These are phyloP conservation scores for Palaemon carinicauda DNA, from an alignment of 1,140 invertebrate species.

Conservation along the genomic window DNA sequence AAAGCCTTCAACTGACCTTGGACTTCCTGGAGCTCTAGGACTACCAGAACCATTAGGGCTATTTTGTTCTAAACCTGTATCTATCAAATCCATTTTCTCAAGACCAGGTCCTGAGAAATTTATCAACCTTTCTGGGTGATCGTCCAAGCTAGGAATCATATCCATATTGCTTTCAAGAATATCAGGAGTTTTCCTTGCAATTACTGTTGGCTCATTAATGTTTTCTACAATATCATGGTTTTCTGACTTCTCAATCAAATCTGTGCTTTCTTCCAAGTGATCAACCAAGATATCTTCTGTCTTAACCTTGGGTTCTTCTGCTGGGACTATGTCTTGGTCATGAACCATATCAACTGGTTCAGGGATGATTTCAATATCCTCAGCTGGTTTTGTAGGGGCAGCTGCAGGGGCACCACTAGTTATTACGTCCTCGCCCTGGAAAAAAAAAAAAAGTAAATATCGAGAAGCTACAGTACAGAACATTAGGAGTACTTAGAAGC, in stretches of 20 bases:
- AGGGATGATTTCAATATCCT: background rate
- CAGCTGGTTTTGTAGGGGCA: background rate
- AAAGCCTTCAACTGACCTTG: slow-evolving; percentile 59
- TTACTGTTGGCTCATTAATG: too few relatives aligned
- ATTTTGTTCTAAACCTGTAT: background rate
- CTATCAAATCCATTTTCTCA: slow-evolving; percentile 2
- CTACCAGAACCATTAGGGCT: slow-evolving; percentile 25
- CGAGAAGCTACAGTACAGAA: too few relatives aligned
- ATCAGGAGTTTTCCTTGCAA: too few relatives aligned
- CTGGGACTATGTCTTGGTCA: background rate
- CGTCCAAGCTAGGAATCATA: too few relatives aligned
- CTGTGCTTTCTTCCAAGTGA: too few relatives aligned
- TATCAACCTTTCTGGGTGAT: too few relatives aligned
- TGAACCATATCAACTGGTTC: background rate
- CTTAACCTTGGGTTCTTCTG: background rate
- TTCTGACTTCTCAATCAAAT: too few relatives aligned
- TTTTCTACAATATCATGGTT: too few relatives aligned
- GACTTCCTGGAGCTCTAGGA: slow-evolving; percentile 48
- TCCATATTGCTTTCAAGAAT: too few relatives aligned
- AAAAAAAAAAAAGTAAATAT: background rate
- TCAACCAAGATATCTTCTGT: too few relatives aligned
- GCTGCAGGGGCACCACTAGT: background rate
- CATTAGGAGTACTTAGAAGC: too few relatives aligned
- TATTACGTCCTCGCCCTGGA: slow-evolving; percentile 39
- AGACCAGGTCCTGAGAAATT: background rate